These are phyloP conservation scores for Epinotia demarniana DNA, from an alignment of 2,888 invertebrate genomes.

Conservation along the genomic window DNA sequence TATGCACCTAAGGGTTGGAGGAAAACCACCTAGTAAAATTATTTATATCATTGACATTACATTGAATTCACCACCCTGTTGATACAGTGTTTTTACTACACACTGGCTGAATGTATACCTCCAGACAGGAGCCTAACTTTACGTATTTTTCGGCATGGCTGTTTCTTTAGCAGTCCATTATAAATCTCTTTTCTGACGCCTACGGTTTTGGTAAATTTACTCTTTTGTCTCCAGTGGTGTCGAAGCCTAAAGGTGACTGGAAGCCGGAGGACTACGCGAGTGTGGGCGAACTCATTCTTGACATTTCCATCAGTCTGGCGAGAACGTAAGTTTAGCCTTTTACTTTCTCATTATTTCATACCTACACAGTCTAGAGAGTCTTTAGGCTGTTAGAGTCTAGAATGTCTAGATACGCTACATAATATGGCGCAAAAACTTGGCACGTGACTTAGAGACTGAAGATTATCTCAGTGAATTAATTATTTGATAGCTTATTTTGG, in stretches of 20 bases:
- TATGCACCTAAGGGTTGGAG: too few relatives aligned
- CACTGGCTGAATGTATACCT: too few relatives aligned
- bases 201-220: neutral
- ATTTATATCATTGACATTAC: too few relatives aligned
- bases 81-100: too few relatives aligned
- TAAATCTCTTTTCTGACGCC: neutral
- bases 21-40: too few relatives aligned
- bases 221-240: constrained; percentile 86
- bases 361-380: neutral
- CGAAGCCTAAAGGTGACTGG: constrained; percentile 92
- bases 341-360: constrained; percentile 12
- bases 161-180: neutral
- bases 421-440: neutral
- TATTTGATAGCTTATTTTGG: neutral
- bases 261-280: constrained; percentile 93
- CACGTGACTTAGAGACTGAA: neutral
- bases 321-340: constrained; percentile 87
- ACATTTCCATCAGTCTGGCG: constrained; percentile 92
- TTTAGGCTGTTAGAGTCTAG: too few relatives aligned
- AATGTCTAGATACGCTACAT: neutral
- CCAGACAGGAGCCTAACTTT: too few relatives aligned
- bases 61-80: too few relatives aligned
- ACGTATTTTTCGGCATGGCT: too few relatives aligned
- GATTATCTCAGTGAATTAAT: neutral
- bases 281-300: constrained; percentile 93